A percentile compares a stretch with the other conserved stretches of the same genome.
These are phyloP conservation scores for Chondrosia reniformis DNA, from an alignment of 37 sponge, comb jelly and placozoan species.

Conservation along the genomic window DNA sequence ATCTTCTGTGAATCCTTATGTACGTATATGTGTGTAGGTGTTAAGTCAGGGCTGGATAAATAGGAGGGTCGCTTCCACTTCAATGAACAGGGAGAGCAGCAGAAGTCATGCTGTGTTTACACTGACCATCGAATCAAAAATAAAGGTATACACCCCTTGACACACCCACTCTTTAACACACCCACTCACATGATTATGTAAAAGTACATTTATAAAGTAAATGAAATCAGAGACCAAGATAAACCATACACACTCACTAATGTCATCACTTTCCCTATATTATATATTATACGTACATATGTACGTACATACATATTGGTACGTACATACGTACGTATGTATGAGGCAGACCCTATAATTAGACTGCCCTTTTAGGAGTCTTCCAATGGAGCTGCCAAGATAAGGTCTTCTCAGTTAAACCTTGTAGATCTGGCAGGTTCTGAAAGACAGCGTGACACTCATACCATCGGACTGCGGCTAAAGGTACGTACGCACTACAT, in stretches of 20 bases:
- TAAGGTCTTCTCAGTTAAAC: slow-evolving; percentile 67
- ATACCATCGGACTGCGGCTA: slow-evolving; percentile 59
- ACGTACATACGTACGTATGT: not conserved
- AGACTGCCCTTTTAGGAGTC: slow-evolving; percentile 44
- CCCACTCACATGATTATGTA: no score
- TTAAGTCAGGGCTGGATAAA: slow-evolving; percentile 70
- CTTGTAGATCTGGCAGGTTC: slow-evolving; percentile 86
- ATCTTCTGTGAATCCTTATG: not conserved
- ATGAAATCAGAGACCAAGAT: no score
- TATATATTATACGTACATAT: not conserved
- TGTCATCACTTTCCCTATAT: no score
- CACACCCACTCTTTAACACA: no score
- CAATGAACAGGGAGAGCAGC: slow-evolving; percentile 92
- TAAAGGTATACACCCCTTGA: slow-evolving; percentile 43
- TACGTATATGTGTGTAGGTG: slow-evolving; percentile 32
- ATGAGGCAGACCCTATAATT: not conserved
- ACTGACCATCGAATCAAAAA: slow-evolving; percentile 79
- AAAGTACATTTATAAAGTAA: no score
- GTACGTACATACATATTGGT: not conserved
- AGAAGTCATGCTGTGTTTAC: slow-evolving; percentile 89
- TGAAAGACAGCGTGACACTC: slow-evolving; percentile 81
- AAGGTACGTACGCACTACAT: slow-evolving; percentile 39
- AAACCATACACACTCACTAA: no score
- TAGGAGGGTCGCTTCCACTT: slow-evolving; percentile 78
- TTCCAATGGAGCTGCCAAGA: slow-evolving; percentile 54